Evolutionary conservation across 2,888 invertebrate species (phyloP), one percentile per base, ranked within the genome.

Genomic region (Heteromurus nitidus): DNA sequence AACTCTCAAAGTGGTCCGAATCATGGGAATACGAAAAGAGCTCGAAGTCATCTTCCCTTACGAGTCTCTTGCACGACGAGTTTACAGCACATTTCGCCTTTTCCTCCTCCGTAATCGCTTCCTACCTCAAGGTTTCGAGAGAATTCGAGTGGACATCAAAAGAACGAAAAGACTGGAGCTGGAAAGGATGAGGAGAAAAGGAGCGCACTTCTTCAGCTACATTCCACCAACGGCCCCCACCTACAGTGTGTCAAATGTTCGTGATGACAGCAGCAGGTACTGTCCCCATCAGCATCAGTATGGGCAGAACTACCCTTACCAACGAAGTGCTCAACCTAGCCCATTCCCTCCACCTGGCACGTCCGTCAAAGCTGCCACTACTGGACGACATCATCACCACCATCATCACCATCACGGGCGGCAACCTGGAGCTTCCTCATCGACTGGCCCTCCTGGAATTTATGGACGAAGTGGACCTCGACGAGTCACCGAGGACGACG

Each of bases 81-180:
- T 85, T 69, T 83, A 80, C 77, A 82, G 76, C 53, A 82, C 85
- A 30, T 85, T 83, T 67, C 83, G 85, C 55, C 82, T 85, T 73
- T 83, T 85, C 55, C 77, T 72, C 58, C 47, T 82, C 31, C 60
- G 83, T 24, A 80, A 82, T 76, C 83, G 85, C 1, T 82, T 76
- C 42, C 77, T 85, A 36, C 83, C 85, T 20, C 67, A 79, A 20
- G 83, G 82, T 16, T 82, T 82, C 24, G 85, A 85, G 64, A 50
- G 83, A 64, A 83, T 85, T 31, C 80, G 83, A 11, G 80, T 85
- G 22, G 85, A 85, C 70, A 73, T 82, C 24, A 85, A 85, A 68
- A 50, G 83, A 69, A 85, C 85, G 22, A 85, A 85, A 80, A 67
- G 85, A 77, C 85, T 83, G 76, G 85, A 85, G 65, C 55, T 85